phyloP scores from a whole-genome alignment of 2,113 vertebrate genomes.

The Micronycteris hirsuta region DNA sequence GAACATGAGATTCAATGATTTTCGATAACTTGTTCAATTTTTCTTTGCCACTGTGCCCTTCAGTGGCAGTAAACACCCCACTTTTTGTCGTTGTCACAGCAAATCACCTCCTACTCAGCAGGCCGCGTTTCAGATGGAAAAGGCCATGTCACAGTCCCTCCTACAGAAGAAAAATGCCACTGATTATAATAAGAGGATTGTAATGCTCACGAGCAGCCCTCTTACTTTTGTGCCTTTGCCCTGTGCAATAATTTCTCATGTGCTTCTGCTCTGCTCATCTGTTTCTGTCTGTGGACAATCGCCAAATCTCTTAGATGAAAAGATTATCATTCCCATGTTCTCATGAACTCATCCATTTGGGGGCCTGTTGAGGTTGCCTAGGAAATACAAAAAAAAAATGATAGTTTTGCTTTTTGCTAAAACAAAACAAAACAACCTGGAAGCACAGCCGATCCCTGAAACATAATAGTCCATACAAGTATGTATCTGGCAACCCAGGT shows the following conservation, averaged over 20 bases:
- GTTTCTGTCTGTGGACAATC: neutral
- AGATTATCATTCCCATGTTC: neutral
- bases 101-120: neutral
- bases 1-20: neutral
- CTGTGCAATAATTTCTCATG: neutral
- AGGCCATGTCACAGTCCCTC: neutral
- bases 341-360: neutral
- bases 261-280: neutral
- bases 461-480: neutral
- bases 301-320: neutral
- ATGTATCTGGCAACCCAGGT: neutral
- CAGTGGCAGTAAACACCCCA: rapidly evolving
- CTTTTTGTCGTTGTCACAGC: neutral
- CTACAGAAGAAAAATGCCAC: neutral
- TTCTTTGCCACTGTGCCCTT: neutral
- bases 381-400: neutral
- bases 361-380: neutral
- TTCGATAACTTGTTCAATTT: neutral
- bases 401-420: neutral
- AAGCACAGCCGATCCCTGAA: neutral
- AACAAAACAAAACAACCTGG: neutral
- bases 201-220: neutral
- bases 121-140: neutral
- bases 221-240: neutral
- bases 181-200: neutral